phyloP scores from a whole-genome alignment of 1,140 invertebrate genomes.

The Drosophila takahashii region DNA sequence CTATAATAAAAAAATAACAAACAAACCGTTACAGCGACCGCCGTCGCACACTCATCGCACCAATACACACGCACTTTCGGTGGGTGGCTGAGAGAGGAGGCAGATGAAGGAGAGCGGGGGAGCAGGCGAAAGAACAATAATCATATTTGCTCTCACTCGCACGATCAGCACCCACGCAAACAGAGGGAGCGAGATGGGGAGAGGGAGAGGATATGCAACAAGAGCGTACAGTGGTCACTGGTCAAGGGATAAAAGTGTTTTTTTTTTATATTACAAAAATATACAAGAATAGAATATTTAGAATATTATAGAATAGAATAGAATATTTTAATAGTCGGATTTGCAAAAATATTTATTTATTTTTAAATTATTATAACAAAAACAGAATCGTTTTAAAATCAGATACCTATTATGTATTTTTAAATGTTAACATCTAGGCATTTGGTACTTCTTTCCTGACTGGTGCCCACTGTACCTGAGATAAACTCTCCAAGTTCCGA shows the following conservation, averaged over 20 bases:
- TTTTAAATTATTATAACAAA: too few relatives aligned
- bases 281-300: too few relatives aligned
- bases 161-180: conserved; percentile 40
- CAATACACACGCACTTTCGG: conserved; percentile 22
- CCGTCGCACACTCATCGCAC: conserved; percentile 24
- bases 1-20: conserved; percentile 65
- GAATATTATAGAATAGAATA: too few relatives aligned
- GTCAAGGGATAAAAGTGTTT: neutral
- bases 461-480: conserved; percentile 14
- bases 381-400: too few relatives aligned
- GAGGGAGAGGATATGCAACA: conserved; percentile 1
- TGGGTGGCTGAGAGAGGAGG: neutral
- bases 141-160: conserved; percentile 54
- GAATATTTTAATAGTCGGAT: too few relatives aligned
- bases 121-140: conserved; percentile 33
- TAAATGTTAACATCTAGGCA: too few relatives aligned
- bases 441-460: too few relatives aligned
- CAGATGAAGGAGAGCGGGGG: neutral
- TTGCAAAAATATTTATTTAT: too few relatives aligned
- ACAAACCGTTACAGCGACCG: conserved; percentile 52
- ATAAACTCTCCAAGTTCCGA: conserved; percentile 11
- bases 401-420: neutral
- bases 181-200: conserved; percentile 3
- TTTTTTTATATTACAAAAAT: too few relatives aligned
- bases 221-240: conserved; percentile 4